A percentile compares a stretch with the other conserved stretches of the same genome.
These are phyloP conservation scores for Cryptotis parvus DNA, from an alignment of 2,113 vertebrate genomes.

Conservation along the genomic window DNA sequence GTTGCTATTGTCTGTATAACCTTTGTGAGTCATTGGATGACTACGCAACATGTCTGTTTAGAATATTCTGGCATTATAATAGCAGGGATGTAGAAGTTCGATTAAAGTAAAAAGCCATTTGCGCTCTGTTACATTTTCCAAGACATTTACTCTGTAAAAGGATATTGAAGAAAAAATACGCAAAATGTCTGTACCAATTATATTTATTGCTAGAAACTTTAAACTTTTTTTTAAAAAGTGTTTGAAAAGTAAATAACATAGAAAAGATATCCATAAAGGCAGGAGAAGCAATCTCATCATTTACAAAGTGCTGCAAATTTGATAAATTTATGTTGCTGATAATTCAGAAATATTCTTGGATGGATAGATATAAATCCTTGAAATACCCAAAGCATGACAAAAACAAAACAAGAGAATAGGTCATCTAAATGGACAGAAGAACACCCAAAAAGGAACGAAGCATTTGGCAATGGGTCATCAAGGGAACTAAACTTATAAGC, in stretches of 20 bases:
- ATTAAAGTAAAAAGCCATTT: constrained; percentile 30
- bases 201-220: constrained; percentile 77
- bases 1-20: neutral
- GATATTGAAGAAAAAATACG: constrained; percentile 40
- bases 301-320: constrained; percentile 79
- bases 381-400: constrained; percentile 35
- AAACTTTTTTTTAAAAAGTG: constrained; percentile 59
- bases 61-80: constrained; percentile 8
- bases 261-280: constrained; percentile 53
- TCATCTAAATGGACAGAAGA: constrained; percentile 54
- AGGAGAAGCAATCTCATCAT: constrained; percentile 61
- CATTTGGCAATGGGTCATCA: constrained; percentile 51
- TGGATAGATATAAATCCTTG: constrained; percentile 56
- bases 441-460: neutral
- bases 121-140: constrained; percentile 33
- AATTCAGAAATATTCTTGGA: constrained; percentile 38
- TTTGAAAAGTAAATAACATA: constrained; percentile 62
- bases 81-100: constrained; percentile 8
- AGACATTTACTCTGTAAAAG: constrained; percentile 50
- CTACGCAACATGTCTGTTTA: constrained; percentile 15
- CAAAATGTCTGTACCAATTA: constrained; percentile 61
- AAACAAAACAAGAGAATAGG: neutral
- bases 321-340: constrained; percentile 66
- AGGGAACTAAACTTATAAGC: constrained; percentile 4
- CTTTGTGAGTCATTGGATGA: constrained; percentile 35